Conservation (phyloP, 1,140 invertebrate genomes). For the Melanaphis sacchari region DNA sequence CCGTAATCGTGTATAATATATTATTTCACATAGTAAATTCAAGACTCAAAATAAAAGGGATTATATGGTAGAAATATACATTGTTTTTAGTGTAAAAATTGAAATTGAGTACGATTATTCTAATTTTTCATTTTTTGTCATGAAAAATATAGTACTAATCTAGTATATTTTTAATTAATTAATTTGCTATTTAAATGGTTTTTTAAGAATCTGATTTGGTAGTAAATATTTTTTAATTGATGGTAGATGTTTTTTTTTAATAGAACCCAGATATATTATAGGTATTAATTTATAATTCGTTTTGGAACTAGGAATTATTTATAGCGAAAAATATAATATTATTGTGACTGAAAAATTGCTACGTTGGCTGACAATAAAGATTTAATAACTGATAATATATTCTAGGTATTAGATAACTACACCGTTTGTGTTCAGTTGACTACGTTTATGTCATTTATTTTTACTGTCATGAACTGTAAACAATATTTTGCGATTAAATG, state of each 20-base stretch:
- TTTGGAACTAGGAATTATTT: neutral
- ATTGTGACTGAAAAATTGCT: neutral
- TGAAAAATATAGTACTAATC: neutral
- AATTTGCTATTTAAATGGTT: neutral
- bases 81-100: neutral
- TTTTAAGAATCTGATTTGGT: neutral
- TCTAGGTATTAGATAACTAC: too few species aligned
- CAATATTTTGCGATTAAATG: neutral
- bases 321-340: neutral
- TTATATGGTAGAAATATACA: neutral
- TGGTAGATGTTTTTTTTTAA: neutral
- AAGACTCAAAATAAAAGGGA: neutral
- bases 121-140: neutral
- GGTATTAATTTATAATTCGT: neutral
- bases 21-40: neutral
- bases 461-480: neutral
- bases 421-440: conserved; percentile 21
- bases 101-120: neutral
- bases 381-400: neutral
- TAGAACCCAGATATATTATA: too few species aligned
- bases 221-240: neutral
- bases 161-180: neutral
- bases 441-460: conserved; percentile 28
- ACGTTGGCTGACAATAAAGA: conserved; percentile 22
- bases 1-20: neutral